phyloP scores from a whole-genome alignment of 1,140 invertebrate species.

The Parapsyche elsis region DNA sequence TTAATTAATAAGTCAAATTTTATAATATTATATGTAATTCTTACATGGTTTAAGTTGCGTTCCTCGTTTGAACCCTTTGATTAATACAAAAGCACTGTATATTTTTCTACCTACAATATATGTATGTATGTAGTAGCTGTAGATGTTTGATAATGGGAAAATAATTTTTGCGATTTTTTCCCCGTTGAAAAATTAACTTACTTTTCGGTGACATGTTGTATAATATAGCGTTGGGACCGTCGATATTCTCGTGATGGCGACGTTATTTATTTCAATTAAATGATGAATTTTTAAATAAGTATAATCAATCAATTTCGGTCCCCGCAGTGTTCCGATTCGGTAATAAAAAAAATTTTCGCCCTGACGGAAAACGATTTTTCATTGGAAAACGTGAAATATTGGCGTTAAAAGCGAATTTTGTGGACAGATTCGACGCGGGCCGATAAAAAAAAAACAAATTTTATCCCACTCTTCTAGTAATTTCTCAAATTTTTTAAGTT shows the following conservation, averaged over 20 bases:
- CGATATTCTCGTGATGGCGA: not conserved
- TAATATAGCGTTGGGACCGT: not conserved
- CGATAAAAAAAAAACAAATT: not conserved
- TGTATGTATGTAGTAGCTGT: too few relatives aligned
- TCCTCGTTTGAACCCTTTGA: too few relatives aligned
- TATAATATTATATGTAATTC: too few relatives aligned
- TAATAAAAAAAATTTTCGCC: not conserved
- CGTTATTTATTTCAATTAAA: conserved; percentile 34
- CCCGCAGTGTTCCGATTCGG: not conserved
- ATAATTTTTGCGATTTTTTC: too few relatives aligned
- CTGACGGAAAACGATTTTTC: conserved; percentile 30
- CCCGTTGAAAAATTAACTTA: too few relatives aligned
- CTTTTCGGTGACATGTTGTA: too few relatives aligned
- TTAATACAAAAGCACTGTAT: too few relatives aligned
- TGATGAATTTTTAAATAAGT: conserved; percentile 25
- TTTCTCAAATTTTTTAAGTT: not conserved
- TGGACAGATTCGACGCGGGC: conserved; percentile 11
- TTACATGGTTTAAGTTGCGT: too few relatives aligned
- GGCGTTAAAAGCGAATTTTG: conserved; percentile 12
- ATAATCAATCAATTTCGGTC: conserved; percentile 28
- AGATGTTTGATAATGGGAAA: too few relatives aligned
- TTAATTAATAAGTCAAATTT: too few relatives aligned
- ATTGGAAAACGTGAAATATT: conserved; percentile 16
- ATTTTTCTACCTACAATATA: too few relatives aligned
- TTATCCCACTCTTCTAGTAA: too few relatives aligned